Base-by-base conservation (phyloP, 2,888 invertebrate species). In the Eurytoma californica region DNA sequence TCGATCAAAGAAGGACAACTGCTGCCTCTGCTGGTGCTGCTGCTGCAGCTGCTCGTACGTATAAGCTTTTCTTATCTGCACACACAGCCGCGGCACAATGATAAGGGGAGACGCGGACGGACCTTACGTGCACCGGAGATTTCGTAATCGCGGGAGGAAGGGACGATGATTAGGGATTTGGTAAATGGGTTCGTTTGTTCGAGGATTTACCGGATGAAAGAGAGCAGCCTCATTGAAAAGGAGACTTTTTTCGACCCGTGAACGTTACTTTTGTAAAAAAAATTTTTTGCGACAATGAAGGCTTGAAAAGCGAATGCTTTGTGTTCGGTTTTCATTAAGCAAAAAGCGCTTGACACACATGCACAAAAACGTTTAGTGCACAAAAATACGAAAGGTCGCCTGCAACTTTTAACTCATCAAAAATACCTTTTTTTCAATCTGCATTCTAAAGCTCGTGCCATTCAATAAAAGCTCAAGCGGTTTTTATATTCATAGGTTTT, bases 1-100 rank as follows among this genome's bases (percentile, higher is more conserved):
- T 67, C 87, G 91, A 86, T 92, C 91, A 88, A 91, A 91, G 90
- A 92, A 92, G 91, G 92, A 91, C 91, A 92, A 92, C 91, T 93
- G 90, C 85, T 92, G 92, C 85, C 92, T 93, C 87, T 92, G 92
- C 90, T 93, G 93, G 91, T 93, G 93, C 91, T 93, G 92, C 88
- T 92, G 92, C 86, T 93, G 93, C 90, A 93, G 92, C 87, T 91
- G 91, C 88, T 90, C 90, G 88, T 93, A 93, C 39, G 93, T 93
- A 84, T 87, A 89, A 0, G 84, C 78, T 88, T 87, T 84, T 88
- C 85, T 83, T 86, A 47, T 67, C 20, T 82, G 69, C n/a, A 18
- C 18, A 18, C 18, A 30, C 51, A 16, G 20, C 20, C 20, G 5
- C 28, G 61, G 12, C n/a, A 51, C 14, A 49, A 51, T 16, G 18